These are phyloP conservation scores for Porites lutea DNA, from an alignment of 64 coral and sea anemone genomes.

Conservation along the genomic window DNA sequence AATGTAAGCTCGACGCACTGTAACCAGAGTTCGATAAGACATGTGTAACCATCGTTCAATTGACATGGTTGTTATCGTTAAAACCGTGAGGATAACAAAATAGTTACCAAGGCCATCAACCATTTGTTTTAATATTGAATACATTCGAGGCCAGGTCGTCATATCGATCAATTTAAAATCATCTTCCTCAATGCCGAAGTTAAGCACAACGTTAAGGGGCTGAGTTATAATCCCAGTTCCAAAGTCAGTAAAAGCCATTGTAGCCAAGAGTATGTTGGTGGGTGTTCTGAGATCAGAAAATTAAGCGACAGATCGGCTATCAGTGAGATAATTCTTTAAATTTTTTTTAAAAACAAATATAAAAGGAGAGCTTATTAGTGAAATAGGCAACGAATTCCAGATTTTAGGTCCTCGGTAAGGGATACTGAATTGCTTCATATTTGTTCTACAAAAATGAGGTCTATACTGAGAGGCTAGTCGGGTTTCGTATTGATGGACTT, in stretches of 20 bases:
- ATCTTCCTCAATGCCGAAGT: not conserved
- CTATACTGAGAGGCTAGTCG: no score
- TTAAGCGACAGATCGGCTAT: no score
- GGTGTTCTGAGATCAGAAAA: not conserved
- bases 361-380: no score
- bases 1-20: not conserved
- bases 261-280: not conserved
- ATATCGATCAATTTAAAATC: not conserved
- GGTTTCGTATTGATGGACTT: no score
- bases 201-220: not conserved
- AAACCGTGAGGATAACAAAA: not conserved
- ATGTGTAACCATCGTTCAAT: not conserved
- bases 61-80: not conserved
- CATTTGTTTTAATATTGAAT: not conserved
- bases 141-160: no score
- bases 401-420: no score
- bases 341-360: no score
- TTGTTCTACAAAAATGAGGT: no score
- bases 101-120: not conserved
- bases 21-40: not conserved
- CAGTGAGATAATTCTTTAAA: no score
- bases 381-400: no score
- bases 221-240: not conserved
- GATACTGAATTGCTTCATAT: no score
- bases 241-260: constrained; percentile 30